These are phyloP conservation scores for Drosophila busckii DNA, from an alignment of 1,140 invertebrate species.

Conservation along the genomic window DNA sequence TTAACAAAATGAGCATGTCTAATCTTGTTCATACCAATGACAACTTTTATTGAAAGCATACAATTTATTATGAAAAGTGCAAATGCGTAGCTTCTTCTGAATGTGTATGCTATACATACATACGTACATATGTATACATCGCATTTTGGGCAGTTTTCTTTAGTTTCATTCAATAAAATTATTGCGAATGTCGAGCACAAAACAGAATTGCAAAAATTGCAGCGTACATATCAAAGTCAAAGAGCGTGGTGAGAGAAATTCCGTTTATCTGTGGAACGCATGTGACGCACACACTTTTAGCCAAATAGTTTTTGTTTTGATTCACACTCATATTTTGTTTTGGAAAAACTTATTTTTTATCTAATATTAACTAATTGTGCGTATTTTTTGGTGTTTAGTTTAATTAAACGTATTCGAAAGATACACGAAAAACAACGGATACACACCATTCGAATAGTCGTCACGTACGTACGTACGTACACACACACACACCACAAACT, in stretches of 20 bases:
- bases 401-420: conserved; percentile 55
- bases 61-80: too few relatives aligned
- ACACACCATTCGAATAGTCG: conserved; percentile 48
- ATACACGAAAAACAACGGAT: conserved; percentile 57
- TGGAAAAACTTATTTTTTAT: conserved; percentile 1
- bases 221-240: conserved; percentile 57
- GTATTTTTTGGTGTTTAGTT: conserved; percentile 44
- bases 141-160: conserved; percentile 61
- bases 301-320: conserved; percentile 40
- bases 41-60: too few relatives aligned
- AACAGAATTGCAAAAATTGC: conserved; percentile 72
- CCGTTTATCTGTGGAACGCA: conserved; percentile 29
- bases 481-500: conserved; percentile 36
- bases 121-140: conserved; percentile 35
- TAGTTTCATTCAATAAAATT: conserved; percentile 72
- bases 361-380: conserved; percentile 15
- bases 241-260: conserved; percentile 64
- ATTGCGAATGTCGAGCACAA: conserved; percentile 68
- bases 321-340: neutral
- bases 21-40: conserved; percentile 21
- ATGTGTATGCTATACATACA: conserved; percentile 36
- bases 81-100: conserved; percentile 50
- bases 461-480: too few relatives aligned
- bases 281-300: conserved; percentile 36
- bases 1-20: conserved; percentile 21